Evolutionary conservation across 2,113 vertebrate species (phyloP).

Genomic region (Dascyllus trimaculatus): DNA sequence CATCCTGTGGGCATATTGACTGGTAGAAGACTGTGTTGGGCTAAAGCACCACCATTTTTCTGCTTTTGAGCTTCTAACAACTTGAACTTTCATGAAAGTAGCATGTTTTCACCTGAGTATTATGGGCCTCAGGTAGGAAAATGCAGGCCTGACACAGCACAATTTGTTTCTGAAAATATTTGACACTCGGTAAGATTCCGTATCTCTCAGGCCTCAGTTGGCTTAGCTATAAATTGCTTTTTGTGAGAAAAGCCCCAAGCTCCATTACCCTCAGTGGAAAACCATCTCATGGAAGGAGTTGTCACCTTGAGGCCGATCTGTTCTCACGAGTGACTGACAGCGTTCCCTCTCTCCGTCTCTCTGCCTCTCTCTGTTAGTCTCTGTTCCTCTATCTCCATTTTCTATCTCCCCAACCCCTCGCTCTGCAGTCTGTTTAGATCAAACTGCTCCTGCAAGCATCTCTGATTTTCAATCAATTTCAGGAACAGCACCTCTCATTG

Average conservation of each 20-base stretch:
- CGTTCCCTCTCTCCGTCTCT: constrained; percentile 37
- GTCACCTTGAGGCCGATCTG: constrained; percentile 80
- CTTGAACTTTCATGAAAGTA: constrained; percentile 20
- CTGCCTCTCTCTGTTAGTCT: constrained; percentile 39
- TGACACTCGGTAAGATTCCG: constrained; percentile 55
- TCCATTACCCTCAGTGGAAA: constrained; percentile 80
- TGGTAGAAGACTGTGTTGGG: background rate
- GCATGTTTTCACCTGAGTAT: constrained; percentile 29
- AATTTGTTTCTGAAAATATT: constrained; percentile 69
- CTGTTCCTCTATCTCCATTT: constrained; percentile 48
- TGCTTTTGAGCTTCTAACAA: constrained; percentile 13
- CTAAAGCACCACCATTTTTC: no score
- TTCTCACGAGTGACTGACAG: constrained; percentile 78
- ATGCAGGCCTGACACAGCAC: constrained; percentile 56
- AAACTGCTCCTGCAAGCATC: constrained; percentile 69
- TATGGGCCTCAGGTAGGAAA: constrained; percentile 49
- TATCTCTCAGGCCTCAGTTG: constrained; percentile 65
- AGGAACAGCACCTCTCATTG: constrained; percentile 53
- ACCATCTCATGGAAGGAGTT: constrained; percentile 80
- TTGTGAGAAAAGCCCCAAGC: constrained; percentile 74
- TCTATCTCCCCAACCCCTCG: constrained; percentile 43
- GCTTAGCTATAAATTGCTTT: constrained; percentile 80
- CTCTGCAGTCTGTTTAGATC: constrained; percentile 70
- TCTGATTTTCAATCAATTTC: constrained; percentile 81
- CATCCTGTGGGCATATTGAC: background rate